Evolutionary conservation across 2,113 vertebrate species (phyloP), one percentile per base, ranked within the genome.

Genomic region (Nyctereutes procyonoides): DNA sequence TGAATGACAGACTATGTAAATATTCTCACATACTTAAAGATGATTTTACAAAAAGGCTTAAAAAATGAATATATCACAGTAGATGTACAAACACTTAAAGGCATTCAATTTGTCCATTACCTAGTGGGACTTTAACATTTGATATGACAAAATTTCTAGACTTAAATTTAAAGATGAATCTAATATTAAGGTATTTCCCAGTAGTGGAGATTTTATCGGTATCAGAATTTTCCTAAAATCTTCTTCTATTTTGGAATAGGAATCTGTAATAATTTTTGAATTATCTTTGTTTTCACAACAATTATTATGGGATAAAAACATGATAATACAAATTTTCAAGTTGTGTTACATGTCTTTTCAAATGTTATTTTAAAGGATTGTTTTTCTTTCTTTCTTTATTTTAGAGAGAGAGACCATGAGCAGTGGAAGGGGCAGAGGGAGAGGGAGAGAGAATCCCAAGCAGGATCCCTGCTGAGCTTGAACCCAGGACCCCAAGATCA

Each of bases 11-110:
- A 90, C 87, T 95, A 93, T 95, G 5, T 90, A 97, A 94, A 93
- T 96, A 93, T 88, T 77, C n/a, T 96, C 43, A 97, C 53, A 89
- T 77, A 88, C 85, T 88, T 87, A 87, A 88, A 97, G 32, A 81
- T 67, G 32, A 85, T 60, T 81, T 93, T 81, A 73, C 38, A 93
- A 80, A 92, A 90, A 86, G 56, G 2, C 60, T 93, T 96, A 76
- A 43, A 92, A 93, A 74, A 93, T 82, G 48, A 96, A 79, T 90
- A 53, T 87, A 74, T 82, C 60, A 76, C 22, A 94, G 30, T 80
- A 96, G 38, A 65, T 88, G 26, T 82, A 81, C 58, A 97, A 90
- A 94, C 32, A 96, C 24, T 80, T 63, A 71, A 32, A 92, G 65
- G 51, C 53, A 91, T 95, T 93, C 35, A 80, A 65, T 93, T 81